A percentile compares a stretch with the other conserved stretches of the same genome.
Evolutionary conservation across 2,113 vertebrate genomes (phyloP).

Genomic region (Machaerirhynchus nigripectus): DNA sequence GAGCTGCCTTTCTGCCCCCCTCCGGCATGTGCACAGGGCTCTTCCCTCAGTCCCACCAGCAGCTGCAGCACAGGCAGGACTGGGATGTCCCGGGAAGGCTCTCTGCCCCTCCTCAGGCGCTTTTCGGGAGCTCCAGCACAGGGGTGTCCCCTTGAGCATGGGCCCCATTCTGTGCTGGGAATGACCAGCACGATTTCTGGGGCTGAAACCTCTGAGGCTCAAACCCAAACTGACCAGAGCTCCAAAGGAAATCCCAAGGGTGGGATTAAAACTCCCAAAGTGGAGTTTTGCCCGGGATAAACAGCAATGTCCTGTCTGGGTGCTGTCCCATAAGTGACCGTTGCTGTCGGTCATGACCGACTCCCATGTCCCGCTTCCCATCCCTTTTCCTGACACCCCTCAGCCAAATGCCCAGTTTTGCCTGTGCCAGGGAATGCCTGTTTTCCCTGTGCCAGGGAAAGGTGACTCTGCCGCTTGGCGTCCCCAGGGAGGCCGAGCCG

Average conservation of each 20-base stretch:
- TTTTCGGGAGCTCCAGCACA: not conserved
- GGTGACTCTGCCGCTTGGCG: accelerated
- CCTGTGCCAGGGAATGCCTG: not conserved
- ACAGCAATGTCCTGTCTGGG: accelerated
- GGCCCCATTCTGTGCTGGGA: not conserved
- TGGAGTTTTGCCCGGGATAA: accelerated
- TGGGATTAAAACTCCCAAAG: not conserved
- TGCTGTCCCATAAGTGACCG: accelerated
- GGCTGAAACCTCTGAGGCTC: not conserved
- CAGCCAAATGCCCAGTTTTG: not conserved
- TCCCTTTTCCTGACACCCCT: not conserved
- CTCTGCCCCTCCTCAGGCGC: not conserved
- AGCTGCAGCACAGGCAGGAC: accelerated
- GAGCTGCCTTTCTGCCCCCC: not conserved
- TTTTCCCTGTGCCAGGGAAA: not conserved
- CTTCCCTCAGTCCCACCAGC: not conserved
- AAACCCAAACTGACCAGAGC: accelerated
- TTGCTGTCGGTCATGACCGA: accelerated
- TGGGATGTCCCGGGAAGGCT: not conserved
- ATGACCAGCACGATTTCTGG: not conserved
- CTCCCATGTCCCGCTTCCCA: not conserved
- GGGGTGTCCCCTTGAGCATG: not conserved
- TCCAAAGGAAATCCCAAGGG: not conserved
- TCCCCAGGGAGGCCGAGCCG: not conserved
- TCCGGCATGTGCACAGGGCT: not conserved